Conservation (phyloP, 2,113 vertebrate genomes). For the Pelodiscus sinensis region DNA sequence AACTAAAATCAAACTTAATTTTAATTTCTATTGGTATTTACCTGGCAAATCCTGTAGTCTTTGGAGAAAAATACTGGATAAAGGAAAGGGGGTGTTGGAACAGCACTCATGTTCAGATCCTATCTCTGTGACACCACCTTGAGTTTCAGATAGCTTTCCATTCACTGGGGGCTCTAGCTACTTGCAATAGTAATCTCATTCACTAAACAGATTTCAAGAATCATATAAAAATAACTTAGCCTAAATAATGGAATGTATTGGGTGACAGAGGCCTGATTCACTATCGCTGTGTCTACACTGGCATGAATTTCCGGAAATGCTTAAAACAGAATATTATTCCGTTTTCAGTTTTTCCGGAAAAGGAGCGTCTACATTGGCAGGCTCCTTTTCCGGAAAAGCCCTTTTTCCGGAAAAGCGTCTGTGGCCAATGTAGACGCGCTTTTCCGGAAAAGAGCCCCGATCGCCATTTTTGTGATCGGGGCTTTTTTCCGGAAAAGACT, state of each 20-base stretch:
- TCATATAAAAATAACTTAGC: not conserved
- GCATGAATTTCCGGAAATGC: too few species aligned
- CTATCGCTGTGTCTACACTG: too few species aligned
- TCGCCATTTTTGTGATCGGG: too few species aligned
- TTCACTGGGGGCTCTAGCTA: not conserved
- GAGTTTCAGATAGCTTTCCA: not conserved
- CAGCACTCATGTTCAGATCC: not conserved
- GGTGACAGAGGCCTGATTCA: not conserved
- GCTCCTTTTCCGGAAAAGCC: too few species aligned
- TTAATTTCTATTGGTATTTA: not conserved
- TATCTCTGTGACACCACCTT: not conserved
- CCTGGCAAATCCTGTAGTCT: not conserved
- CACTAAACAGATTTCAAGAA: not conserved
- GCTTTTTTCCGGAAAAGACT: too few species aligned
- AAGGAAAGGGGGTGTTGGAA: not conserved
- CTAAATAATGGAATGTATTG: not conserved
- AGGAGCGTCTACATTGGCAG: too few species aligned
- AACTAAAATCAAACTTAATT: not conserved
- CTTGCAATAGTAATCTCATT: not conserved
- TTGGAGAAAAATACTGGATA: not conserved
- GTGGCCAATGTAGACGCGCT: too few species aligned
- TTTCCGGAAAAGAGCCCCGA: too few species aligned
- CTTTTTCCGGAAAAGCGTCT: too few species aligned
- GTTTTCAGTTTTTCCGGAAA: too few species aligned
- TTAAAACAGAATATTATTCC: too few species aligned